Evolutionary conservation across 2,888 invertebrate species (phyloP), one percentile per base, ranked within the genome.

Genomic region (Fabriciana adippe): DNA sequence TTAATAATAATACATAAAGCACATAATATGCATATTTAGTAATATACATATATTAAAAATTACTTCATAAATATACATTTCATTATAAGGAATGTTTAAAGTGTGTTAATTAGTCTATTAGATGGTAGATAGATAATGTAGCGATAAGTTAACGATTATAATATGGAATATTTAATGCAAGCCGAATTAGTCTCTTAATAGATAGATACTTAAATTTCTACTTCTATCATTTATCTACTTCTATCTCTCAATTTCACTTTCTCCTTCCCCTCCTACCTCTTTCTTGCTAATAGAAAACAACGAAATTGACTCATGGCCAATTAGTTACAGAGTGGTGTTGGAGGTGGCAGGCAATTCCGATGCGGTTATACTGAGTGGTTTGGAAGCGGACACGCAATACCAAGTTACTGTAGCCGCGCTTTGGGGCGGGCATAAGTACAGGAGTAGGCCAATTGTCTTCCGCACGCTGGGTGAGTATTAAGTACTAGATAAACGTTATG

Each of bases 281-380:
- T 70, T 79, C 87, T 83, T 89, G 81, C 73, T 71, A 80, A 81
- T 81, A 80, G 81, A 88, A 81, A 83, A 82, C 90, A 78, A 86
- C 82, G 90, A 91, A 88, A 91, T 94, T 94, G 94, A 94, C 94
- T 94, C 92, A 94, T 91, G 79, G 83, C 78, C 83, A 90, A 93
- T 96, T 96, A 97, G 97, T 97, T 97, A 97, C 97, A 97, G 97
- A 95, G 97, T 97, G 94, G 97, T 97, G 93, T 94, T 96, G 94
- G 96, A 97, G 88, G 97, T 97, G 87, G 97, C 97, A 78, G 97
- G 97, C 77, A 97, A 97, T 92, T 96, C 96, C 72, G 97, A 97
- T 86, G 97, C 97, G 73, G 96, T 97, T 78, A 96, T 96, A 74
- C 90, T 97, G 83, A 96, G 95, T 83, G 96, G 96, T 57, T 93